Evolutionary conservation across 2,113 vertebrate genomes (phyloP), one percentile per base, ranked within the genome.

Genomic region (Butorides virescens): DNA sequence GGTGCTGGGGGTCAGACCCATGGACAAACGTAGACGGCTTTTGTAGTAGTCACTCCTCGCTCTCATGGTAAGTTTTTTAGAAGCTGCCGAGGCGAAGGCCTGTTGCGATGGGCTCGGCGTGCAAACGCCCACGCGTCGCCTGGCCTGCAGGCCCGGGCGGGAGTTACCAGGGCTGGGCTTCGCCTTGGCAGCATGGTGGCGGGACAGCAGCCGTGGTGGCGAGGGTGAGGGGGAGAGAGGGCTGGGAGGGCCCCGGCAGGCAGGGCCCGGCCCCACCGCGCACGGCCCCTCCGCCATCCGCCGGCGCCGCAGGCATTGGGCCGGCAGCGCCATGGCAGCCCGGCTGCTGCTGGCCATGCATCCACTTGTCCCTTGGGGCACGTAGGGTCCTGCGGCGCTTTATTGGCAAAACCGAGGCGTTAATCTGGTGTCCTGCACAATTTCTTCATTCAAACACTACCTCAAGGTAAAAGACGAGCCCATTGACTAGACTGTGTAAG

Each of bases 391-490:
- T 27, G 32, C 19, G 2, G 18, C 14, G 3, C 53, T 89, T 92
- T 67, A 14, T 30, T 66, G 68, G 37, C 76, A 80, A 82, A 80
- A 74, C 9, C 2, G 12, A 56, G 37, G 44, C 9, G 18, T 86
- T 75, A 32, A 21, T 58, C 30, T 65, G 13, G 65, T 72, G 61
- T 95, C 71, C 77, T 22, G 17, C 16, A 19, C 78, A 74, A 92
- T 88, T 77, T 96, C 59, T 91, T 95, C 30, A 9, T 97, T 92
- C 85, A 92, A 89, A 66, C 62, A 62, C 96, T 98, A 98, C 97
- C 96, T 98, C 95, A 96, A 95, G 84, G 86, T 84, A 67, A 92
- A 80, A 56, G 47, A 65, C 1, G 4, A 82, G 52, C 46, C 88
- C 47, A 56, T 70, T 95, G 76, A 56, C 61, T 82, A 66, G 81